Evolutionary conservation across 1,140 invertebrate genomes (phyloP), one percentile per base, ranked within the genome.

Genomic region (Andricus grossulariae): DNA sequence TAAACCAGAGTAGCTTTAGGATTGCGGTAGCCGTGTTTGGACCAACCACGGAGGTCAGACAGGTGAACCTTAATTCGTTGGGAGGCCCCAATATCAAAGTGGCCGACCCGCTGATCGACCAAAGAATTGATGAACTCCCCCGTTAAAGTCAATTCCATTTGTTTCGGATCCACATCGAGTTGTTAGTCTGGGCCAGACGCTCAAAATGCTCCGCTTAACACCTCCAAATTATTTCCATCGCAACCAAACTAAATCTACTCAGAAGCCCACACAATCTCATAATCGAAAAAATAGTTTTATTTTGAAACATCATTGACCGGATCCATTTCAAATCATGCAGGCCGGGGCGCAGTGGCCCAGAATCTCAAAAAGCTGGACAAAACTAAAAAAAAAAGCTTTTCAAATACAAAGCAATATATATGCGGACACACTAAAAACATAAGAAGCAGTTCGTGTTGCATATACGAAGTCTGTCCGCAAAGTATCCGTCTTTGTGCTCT

Each of bases 11-110:
- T 10, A 21, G 32, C 60, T 66, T 66, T 32, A 66, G 60, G 13
- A 66, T 66, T 66, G 60, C 60, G 60, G 60, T 66, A 66, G 60
- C 60, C 4, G 32, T 66, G 60, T 66, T 66, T 66, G 60, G 60
- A 66, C 25, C 66, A 55, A 80, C 79, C 79, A 19, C 77, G 73
- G 73, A 78, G 79, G 76, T 80, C 79, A 78, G 77, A 21, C 77
- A 73, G 77, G 74, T 81, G 80, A 81, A 76, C 57, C 49, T 81
- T 75, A 79, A 75, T 79, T 81, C 80, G 77, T 81, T 74, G 80
- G 74, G 71, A 66, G 79, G 76, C 52, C 71, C 70, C 32, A 60
- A 55, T 81, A 81, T 81, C 80, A 79, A 79, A 79, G 77, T 21
- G 25, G 45, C 80, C 80, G 80, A 54, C 73, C 15, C 50, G 19